phyloP scores from a whole-genome alignment of 2,113 vertebrate species.

The Lathamus discolor region DNA sequence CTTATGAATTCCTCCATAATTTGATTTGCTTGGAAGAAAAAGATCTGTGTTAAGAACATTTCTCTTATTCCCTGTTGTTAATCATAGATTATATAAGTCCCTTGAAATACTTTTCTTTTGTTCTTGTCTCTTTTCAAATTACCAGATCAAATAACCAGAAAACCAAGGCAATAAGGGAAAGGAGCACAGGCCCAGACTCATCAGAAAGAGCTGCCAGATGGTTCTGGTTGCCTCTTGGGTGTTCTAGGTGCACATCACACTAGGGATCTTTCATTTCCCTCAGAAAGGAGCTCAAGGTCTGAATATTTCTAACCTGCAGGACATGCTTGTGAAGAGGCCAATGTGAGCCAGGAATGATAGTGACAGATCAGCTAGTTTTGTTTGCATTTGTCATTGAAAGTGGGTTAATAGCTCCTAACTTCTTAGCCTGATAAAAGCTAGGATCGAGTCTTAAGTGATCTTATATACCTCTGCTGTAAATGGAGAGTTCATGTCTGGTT shows the following conservation, averaged over 20 bases:
- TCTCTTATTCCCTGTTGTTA: neutral
- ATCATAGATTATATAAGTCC: neutral
- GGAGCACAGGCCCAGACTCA: rapidly evolving
- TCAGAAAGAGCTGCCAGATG: neutral
- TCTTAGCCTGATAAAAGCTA: neutral
- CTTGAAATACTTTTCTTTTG: neutral
- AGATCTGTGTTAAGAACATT: neutral
- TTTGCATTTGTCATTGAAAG: neutral
- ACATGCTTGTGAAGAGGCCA: neutral
- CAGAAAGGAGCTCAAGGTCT: neutral
- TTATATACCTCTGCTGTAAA: neutral
- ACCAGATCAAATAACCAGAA: neutral
- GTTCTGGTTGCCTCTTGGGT: neutral
- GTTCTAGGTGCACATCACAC: neutral
- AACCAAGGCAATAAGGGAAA: neutral
- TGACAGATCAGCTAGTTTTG: neutral
- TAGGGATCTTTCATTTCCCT: neutral
- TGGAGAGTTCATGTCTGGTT: neutral
- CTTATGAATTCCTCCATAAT: neutral
- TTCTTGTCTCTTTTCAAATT: neutral
- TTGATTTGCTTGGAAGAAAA: neutral
- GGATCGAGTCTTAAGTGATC: neutral
- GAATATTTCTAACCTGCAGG: neutral
- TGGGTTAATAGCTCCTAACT: neutral
- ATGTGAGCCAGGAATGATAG: neutral